Evolutionary conservation across 1,140 invertebrate species (phyloP).

Genomic region (Rhizoglyphus robini): DNA sequence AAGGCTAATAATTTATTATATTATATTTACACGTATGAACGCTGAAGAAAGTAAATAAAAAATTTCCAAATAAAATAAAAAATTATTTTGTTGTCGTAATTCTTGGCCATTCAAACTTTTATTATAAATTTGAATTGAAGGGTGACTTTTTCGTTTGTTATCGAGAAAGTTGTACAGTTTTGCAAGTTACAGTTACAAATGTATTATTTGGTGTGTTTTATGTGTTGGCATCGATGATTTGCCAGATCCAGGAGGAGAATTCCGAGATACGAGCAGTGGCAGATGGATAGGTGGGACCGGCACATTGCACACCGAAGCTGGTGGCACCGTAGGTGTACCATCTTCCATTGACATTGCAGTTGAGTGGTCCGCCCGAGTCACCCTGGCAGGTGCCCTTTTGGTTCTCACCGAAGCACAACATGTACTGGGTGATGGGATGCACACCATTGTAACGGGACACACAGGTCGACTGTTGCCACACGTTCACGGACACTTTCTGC

Average conservation of each 20-base stretch:
- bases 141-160: no score
- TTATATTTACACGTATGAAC: no score
- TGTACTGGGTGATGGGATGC: conserved; percentile 39
- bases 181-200: no score
- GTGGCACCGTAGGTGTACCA: conserved; percentile 20
- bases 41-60: no score
- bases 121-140: no score
- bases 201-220: background rate
- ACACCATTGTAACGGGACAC: background rate
- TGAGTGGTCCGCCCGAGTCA: conserved; percentile 20
- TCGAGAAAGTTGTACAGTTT: no score
- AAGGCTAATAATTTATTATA: no score
- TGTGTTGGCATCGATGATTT: background rate
- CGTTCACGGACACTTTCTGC: conserved; percentile 7
- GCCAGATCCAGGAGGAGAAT: conserved; percentile 14
- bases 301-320: conserved; percentile 17
- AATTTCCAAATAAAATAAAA: no score
- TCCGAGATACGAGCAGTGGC: background rate
- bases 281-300: conserved; percentile 10
- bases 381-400: conserved; percentile 16
- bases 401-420: conserved; percentile 14
- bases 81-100: no score
- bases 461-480: background rate
- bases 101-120: no score
- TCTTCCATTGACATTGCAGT: background rate